Base-by-base conservation (phyloP, 2,113 vertebrate species). In the Anguilla japonica region DNA sequence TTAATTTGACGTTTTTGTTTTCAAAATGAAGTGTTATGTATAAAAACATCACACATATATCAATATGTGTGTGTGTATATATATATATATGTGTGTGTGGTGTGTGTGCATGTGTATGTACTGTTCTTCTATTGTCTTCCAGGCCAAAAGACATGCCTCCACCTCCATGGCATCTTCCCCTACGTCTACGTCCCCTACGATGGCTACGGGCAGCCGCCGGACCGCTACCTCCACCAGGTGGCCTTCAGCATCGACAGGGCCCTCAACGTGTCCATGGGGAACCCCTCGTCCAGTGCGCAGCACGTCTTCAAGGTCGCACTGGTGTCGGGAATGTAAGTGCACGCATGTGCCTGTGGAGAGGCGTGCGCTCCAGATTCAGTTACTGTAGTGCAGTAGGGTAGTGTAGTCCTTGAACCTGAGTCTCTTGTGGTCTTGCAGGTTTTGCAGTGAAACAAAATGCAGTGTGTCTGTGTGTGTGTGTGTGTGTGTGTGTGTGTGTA, bases 131-230 rank as follows among this genome's bases (percentile, higher is more conserved):
- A 88, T 18, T 34, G 26, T 88, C 88, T 91, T 94, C 88, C 95
- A 99, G 98, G 98, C 91, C 98, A 99, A 95, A 99, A 98, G 95
- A 98, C 98, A 7, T 99, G 98, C 92, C 97, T 99, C 90, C 98
- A 99, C 90, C 95, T 99, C 79, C 98, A 99, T 80, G 98, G 98
- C 82, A 89, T 98, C 87, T 99, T 99, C 93, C 98, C 98, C 89
- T 99, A 99, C 94, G 93, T 99, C 93, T 99, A 98, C 79, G 95
- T 99, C 81, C 98, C 97, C 0, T 99, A 98, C 0, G 97, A 99
- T 92, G 97, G 97, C 83, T 93, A 94, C 87, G 95, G 96, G 87
- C 97, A 96, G 90, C 95, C 96, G 89, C 93, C 96, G 39, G 97
- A 99, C 82, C 94, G 93, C 89, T 96, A 98, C 95, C 96, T 99